phyloP scores from a whole-genome alignment of 1,140 invertebrate genomes.

The Drosophila ogumai region DNA sequence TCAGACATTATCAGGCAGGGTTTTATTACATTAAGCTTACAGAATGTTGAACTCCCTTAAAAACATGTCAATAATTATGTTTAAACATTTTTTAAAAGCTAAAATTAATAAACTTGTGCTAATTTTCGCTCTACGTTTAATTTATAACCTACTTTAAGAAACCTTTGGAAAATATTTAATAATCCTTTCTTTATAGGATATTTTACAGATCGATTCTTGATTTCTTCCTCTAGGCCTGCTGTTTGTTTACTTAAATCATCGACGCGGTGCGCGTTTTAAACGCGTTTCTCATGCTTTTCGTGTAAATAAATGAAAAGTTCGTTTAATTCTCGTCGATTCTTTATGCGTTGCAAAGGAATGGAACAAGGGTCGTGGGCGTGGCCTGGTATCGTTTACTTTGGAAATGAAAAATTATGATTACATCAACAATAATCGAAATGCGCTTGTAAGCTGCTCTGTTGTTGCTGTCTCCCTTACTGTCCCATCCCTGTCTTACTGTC shows the following conservation, averaged over 20 bases:
- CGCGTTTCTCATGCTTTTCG: conserved; percentile 70
- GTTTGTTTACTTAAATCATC: conserved; percentile 78
- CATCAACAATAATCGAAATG: conserved; percentile 83
- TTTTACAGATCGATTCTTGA: not conserved
- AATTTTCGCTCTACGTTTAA: too few relatives aligned
- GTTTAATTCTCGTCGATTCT: conserved; percentile 78
- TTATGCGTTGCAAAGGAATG: conserved; percentile 40
- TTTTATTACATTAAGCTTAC: too few relatives aligned
- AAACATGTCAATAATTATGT: too few relatives aligned
- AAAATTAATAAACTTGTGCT: too few relatives aligned
- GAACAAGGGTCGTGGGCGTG: conserved; percentile 14
- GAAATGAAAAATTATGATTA: conserved; percentile 84
- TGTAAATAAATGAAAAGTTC: conserved; percentile 82
- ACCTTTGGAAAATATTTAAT: too few relatives aligned
- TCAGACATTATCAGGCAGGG: too few relatives aligned
- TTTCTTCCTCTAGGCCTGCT: not conserved
- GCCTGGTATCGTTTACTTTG: conserved; percentile 76
- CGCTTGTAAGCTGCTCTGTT: conserved; percentile 73
- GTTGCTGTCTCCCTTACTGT: conserved; percentile 27
- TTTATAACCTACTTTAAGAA: too few relatives aligned
- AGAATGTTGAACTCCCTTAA: too few relatives aligned
- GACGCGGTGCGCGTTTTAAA: conserved; percentile 70
- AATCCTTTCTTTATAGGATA: not conserved
- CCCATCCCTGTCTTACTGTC: conserved; percentile 11
- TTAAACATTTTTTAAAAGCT: too few relatives aligned